phyloP scores from a whole-genome alignment of 2,113 vertebrate species.

The Tachuris rubrigastra region DNA sequence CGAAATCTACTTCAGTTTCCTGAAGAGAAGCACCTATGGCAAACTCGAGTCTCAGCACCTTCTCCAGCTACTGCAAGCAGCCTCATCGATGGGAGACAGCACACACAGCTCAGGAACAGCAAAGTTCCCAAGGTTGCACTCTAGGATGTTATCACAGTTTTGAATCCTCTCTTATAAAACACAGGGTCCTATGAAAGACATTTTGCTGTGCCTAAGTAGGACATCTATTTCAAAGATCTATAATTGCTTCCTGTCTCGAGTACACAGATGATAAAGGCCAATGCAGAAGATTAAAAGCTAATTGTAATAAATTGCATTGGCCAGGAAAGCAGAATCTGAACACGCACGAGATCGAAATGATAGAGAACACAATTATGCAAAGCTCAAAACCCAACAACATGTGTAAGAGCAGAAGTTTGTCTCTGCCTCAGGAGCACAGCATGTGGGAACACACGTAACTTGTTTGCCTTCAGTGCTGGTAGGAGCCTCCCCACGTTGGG shows the following conservation, averaged over 20 bases:
- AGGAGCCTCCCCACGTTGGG: not conserved
- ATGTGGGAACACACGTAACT: not conserved
- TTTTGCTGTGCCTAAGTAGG: not conserved
- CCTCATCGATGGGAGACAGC: fast-evolving
- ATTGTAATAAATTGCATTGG: not conserved
- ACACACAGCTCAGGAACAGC: not conserved
- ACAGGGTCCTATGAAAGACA: not conserved
- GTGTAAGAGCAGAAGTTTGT: not conserved
- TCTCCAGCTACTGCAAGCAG: not conserved
- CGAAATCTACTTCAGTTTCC: not conserved
- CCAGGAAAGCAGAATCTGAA: not conserved
- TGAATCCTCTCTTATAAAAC: not conserved
- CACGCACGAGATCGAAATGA: not conserved
- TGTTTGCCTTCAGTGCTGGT: not conserved
- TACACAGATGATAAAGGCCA: not conserved
- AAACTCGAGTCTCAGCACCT: not conserved
- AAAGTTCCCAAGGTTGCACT: not conserved
- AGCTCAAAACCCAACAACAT: not conserved
- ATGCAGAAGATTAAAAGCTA: not conserved
- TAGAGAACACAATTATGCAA: not conserved
- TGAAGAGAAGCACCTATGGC: not conserved
- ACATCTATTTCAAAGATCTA: not conserved
- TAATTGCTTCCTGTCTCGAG: not conserved
- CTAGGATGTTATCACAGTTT: not conserved
- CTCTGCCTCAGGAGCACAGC: not conserved